phyloP scores from a whole-genome alignment of 2,113 vertebrate genomes.

The Python bivittatus region DNA sequence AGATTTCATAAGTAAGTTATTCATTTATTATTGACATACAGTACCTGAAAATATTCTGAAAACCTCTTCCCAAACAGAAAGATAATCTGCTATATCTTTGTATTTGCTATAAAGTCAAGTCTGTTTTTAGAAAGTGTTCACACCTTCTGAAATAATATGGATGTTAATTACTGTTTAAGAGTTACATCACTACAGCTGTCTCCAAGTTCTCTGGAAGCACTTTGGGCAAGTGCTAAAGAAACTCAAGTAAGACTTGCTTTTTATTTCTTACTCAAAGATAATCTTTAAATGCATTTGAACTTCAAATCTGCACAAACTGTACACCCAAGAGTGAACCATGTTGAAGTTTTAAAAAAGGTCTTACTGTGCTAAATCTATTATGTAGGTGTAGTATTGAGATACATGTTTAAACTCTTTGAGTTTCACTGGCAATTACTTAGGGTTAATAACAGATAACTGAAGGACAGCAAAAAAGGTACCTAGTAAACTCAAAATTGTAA shows the following conservation, averaged over 20 bases:
- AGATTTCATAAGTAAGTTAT: too few species aligned
- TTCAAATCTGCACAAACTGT: neutral
- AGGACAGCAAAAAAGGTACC: neutral
- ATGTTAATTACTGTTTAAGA: neutral
- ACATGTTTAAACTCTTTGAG: neutral
- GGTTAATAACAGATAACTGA: neutral
- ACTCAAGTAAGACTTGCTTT: neutral
- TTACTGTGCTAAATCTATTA: neutral
- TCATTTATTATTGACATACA: too few species aligned
- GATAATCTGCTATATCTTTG: too few species aligned
- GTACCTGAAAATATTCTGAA: too few species aligned
- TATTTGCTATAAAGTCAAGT: too few species aligned
- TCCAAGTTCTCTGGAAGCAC: neutral
- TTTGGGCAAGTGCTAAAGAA: neutral
- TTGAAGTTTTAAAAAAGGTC: neutral
- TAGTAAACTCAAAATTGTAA: neutral
- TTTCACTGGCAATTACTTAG: neutral
- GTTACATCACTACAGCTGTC: neutral
- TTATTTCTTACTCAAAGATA: neutral
- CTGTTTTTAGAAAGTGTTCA: neutral
- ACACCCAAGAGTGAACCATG: neutral
- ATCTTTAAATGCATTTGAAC: neutral
- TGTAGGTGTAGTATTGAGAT: neutral
- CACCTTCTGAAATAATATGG: neutral
- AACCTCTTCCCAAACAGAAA: too few species aligned